Percentiles rank a stretch among this genome's conserved stretches.
Evolutionary conservation across 2,797 vertebrate species (phyloP).

Genomic region (Paratrypauchen microcephalus): DNA sequence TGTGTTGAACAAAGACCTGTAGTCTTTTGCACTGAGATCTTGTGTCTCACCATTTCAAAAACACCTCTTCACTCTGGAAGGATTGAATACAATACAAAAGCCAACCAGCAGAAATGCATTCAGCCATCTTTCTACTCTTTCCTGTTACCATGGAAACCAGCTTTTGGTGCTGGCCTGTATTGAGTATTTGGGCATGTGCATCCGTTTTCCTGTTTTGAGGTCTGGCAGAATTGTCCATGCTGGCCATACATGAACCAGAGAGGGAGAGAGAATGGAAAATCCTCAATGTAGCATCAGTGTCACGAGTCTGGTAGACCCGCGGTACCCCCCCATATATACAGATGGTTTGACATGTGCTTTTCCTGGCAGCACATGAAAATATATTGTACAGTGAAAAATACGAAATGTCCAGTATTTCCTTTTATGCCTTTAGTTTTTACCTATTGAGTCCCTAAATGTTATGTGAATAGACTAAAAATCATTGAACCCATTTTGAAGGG

Average conservation of each 20-base stretch:
- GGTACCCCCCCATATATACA: too few relatives aligned
- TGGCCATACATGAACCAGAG: conserved; percentile 62
- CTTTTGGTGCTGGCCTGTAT: conserved; percentile 18
- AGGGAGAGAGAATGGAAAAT: not conserved
- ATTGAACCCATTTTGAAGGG: not conserved
- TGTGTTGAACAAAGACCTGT: conserved; percentile 9
- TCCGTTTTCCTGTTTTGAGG: conserved; percentile 44
- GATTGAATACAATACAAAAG: conserved; percentile 24
- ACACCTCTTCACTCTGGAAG: conserved; percentile 27
- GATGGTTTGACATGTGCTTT: too few relatives aligned
- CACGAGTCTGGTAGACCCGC: too few relatives aligned
- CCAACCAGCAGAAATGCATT: conserved; percentile 27
- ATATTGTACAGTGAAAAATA: too few relatives aligned
- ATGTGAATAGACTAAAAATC: not conserved
- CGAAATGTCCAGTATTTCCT: too few relatives aligned
- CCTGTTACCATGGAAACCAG: conserved; percentile 61
- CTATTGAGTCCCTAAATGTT: not conserved
- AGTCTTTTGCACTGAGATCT: conserved; percentile 17
- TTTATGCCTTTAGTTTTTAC: too few relatives aligned
- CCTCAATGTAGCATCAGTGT: too few relatives aligned
- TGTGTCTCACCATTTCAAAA: conserved; percentile 25
- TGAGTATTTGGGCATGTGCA: conserved; percentile 22
- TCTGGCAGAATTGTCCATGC: conserved; percentile 57
- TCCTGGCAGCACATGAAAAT: too few relatives aligned
- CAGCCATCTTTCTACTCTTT: conserved; percentile 36